Conservation (phyloP, 2,113 vertebrate species). For the Caranx melampygus region DNA sequence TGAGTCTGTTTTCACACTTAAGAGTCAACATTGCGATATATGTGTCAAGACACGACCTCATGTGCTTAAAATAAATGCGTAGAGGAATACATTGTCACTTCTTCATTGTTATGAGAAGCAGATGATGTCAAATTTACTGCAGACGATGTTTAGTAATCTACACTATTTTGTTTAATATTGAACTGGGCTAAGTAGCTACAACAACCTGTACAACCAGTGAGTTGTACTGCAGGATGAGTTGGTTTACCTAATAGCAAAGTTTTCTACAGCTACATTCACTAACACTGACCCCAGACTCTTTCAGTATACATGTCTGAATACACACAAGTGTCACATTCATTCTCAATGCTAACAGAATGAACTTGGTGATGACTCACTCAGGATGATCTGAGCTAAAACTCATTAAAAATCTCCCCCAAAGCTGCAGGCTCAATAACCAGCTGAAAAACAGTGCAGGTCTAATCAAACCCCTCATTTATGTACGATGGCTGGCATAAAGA, state of each 20-base stretch:
- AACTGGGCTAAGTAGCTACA: neutral
- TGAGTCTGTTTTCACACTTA: neutral
- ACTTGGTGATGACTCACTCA: neutral
- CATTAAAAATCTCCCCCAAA: neutral
- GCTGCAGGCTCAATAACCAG: neutral
- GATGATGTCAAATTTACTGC: neutral
- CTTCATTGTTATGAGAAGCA: neutral
- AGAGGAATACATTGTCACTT: too few species aligned
- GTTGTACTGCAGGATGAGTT: neutral
- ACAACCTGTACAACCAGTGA: neutral
- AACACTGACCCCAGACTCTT: neutral
- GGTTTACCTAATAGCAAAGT: neutral
- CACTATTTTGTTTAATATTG: neutral
- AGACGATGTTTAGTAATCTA: neutral
- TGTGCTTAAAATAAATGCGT: neutral
- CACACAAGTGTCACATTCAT: too few species aligned
- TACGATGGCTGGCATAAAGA: constrained; percentile 14
- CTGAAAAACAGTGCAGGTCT: neutral
- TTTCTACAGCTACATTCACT: neutral
- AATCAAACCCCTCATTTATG: neutral
- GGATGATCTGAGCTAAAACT: neutral
- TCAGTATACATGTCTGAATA: neutral
- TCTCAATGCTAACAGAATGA: too few species aligned
- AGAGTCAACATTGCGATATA: neutral
- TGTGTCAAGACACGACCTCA: neutral